Evolutionary conservation across 2,888 invertebrate species (phyloP).

Genomic region (Zaprionus bogoriensis): DNA sequence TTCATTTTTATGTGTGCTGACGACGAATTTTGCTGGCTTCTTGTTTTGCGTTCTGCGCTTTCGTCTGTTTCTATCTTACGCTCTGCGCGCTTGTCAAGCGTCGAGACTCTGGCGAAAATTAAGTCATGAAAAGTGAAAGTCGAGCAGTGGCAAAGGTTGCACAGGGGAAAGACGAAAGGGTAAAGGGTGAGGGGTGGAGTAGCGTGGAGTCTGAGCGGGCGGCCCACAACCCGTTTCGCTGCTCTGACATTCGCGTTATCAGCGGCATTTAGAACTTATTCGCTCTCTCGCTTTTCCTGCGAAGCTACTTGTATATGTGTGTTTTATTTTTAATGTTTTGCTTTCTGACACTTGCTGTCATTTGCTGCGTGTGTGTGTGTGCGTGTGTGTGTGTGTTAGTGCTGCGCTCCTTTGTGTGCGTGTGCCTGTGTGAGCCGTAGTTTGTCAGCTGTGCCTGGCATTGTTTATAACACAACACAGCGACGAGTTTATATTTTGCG

Average conservation of each 20-base stretch:
- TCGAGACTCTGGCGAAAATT: slow-evolving; percentile 46
- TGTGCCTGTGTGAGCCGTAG: slow-evolving; percentile 19
- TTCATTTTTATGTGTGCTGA: slow-evolving; percentile 52
- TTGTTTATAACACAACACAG: slow-evolving; percentile 58
- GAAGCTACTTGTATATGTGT: slow-evolving; percentile 10
- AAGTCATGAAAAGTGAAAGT: slow-evolving; percentile 62
- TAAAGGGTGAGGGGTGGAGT: not conserved
- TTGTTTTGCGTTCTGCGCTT: slow-evolving; percentile 16
- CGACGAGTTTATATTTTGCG: slow-evolving; percentile 37
- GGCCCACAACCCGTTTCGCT: slow-evolving; percentile 12
- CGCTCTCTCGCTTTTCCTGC: slow-evolving; percentile 2
- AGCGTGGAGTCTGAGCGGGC: too few relatives aligned
- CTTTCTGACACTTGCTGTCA: slow-evolving; percentile 61
- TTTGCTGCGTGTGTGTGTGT: slow-evolving; percentile 17
- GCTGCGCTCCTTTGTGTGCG: not conserved
- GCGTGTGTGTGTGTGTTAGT: slow-evolving; percentile 4
- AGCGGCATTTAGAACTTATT: slow-evolving; percentile 36
- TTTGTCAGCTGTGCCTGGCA: slow-evolving; percentile 48
- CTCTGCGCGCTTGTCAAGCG: slow-evolving; percentile 41
- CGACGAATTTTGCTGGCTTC: slow-evolving; percentile 27
- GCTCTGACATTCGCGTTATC: slow-evolving; percentile 49
- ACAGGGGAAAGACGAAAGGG: not conserved
- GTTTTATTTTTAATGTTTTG: slow-evolving; percentile 54
- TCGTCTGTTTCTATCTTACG: slow-evolving; percentile 45
- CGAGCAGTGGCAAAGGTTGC: slow-evolving; percentile 29